Conservation (phyloP, 2,797 vertebrate genomes). For the Esox lucius region DNA sequence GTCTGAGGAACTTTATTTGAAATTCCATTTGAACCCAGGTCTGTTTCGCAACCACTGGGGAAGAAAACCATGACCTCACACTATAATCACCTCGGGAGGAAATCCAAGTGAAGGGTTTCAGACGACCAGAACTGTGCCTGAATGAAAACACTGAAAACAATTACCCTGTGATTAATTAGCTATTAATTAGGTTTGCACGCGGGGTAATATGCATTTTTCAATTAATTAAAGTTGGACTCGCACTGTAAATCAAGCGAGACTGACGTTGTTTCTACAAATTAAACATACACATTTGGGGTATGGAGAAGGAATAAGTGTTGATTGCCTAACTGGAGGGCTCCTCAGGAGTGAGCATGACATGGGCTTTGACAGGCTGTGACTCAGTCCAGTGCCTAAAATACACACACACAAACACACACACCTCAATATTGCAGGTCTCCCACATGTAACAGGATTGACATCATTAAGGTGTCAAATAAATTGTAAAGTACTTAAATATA, state of each 20-base stretch:
- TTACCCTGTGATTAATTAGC: slow-evolving; percentile 74
- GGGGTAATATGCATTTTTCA: slow-evolving; percentile 76
- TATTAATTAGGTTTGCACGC: slow-evolving; percentile 74
- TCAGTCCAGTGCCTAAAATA: slow-evolving; percentile 64
- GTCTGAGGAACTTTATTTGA: background rate
- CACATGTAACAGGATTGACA: background rate
- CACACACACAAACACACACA: slow-evolving; percentile 38
- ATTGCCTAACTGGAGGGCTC: slow-evolving; percentile 71
- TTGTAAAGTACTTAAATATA: no score
- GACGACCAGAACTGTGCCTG: slow-evolving; percentile 57
- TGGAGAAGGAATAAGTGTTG: slow-evolving; percentile 66
- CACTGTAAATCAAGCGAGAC: slow-evolving; percentile 76
- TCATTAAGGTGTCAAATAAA: background rate
- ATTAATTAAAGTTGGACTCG: slow-evolving; percentile 77
- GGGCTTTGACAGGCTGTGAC: slow-evolving; percentile 64
- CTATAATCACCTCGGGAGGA: slow-evolving; percentile 67
- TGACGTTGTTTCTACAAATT: slow-evolving; percentile 74
- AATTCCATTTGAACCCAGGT: background rate
- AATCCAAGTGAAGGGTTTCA: slow-evolving; percentile 55
- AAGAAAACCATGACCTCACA: slow-evolving; percentile 69
- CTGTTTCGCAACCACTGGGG: slow-evolving; percentile 59
- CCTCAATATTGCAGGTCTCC: background rate
- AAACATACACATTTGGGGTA: slow-evolving; percentile 72
- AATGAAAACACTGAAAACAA: slow-evolving; percentile 60
- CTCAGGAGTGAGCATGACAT: slow-evolving; percentile 52